Evolutionary conservation across 2,113 vertebrate species (phyloP), one percentile per base, ranked within the genome.

Genomic region (zebrafish (Danio rerio)): DNA sequence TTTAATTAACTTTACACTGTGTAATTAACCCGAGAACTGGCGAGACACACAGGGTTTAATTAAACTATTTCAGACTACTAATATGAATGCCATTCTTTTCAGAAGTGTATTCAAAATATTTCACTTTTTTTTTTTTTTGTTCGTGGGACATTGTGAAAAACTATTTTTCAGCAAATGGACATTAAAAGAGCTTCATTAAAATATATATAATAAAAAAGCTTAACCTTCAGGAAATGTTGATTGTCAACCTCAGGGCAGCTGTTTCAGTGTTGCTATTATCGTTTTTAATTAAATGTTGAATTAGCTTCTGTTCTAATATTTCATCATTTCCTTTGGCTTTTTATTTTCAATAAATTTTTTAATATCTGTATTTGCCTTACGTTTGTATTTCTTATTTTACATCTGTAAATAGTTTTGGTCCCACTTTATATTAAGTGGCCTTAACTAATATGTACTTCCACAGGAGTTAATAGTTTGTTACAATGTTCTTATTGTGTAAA

Each of bases 1-100:
- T 89, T 93, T 93, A 92, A 94, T 93, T 93, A 89, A 93, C 92
- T 93, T 92, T 89, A 93, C 91, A 91, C 86, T 88, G 86, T 91
- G 92, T 94, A 93, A 94, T 93, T 93, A 94, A 93, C 93, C 89
- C 90, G 89, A 90, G 90, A 91, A 91, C 90, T 90, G 86, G 90
- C 87, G 90, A 91, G 84, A 84, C 86, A 81, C 85, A 84, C 86
- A 86, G 82, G 73, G 31, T 87, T 87, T 62, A 83, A 78, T 87
- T 65, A 88, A 89, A 91, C 87, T 89, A 53, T 87, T 88, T 81
- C 43, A 47, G 13, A 11, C 16, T 13, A 18, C 52, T 42, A 21
- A 20, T 31, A 15, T 10, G 0, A 59, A 13, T 4, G 53, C 4
- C 53, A 0, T 43, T 56, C 6, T 6, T 42, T 12, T 42, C 53